Evolutionary conservation across 2,888 invertebrate species (phyloP).

Genomic region (Glaucopsyche alexis): DNA sequence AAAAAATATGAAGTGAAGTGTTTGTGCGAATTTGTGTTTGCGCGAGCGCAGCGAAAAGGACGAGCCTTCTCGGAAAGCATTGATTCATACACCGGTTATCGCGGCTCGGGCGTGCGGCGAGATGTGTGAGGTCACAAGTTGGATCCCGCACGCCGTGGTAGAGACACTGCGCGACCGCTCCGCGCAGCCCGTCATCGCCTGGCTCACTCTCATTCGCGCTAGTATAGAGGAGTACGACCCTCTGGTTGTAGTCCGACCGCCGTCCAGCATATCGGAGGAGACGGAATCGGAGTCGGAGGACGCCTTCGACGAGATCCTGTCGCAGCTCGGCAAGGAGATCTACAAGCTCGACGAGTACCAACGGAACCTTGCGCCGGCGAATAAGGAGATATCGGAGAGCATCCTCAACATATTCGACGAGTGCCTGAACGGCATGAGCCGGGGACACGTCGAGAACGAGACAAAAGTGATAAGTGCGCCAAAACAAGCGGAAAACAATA

Average conservation of each 20-base stretch:
- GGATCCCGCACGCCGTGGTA: slow-evolving; percentile 75
- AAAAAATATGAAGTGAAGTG: slow-evolving; percentile 66
- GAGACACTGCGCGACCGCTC: slow-evolving; percentile 65
- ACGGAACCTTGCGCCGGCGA: slow-evolving; percentile 54
- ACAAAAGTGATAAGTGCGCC: slow-evolving; percentile 39
- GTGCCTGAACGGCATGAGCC: slow-evolving; percentile 65
- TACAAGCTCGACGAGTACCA: slow-evolving; percentile 73
- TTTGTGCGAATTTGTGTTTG: slow-evolving; percentile 57
- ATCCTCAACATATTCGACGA: slow-evolving; percentile 74
- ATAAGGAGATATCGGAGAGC: slow-evolving; percentile 63
- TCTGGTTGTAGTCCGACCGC: slow-evolving; percentile 53
- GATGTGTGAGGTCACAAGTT: slow-evolving; percentile 73
- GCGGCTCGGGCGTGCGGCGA: slow-evolving; percentile 52
- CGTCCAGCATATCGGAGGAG: slow-evolving; percentile 46
- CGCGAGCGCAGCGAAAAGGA: slow-evolving; percentile 48
- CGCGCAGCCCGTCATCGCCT: slow-evolving; percentile 65
- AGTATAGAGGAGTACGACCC: slow-evolving; percentile 73
- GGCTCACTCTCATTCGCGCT: slow-evolving; percentile 64
- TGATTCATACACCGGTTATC: slow-evolving; percentile 78
- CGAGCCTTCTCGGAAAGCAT: slow-evolving; percentile 69
- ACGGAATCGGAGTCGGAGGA: slow-evolving; percentile 54
- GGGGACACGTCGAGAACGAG: slow-evolving; percentile 37
- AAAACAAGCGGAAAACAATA: slow-evolving; percentile 39
- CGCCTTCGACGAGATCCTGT: slow-evolving; percentile 74
- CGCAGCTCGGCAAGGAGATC: slow-evolving; percentile 72